Conservation (phyloP, 2,113 vertebrate genomes). For the Centrocercus urophasianus region DNA sequence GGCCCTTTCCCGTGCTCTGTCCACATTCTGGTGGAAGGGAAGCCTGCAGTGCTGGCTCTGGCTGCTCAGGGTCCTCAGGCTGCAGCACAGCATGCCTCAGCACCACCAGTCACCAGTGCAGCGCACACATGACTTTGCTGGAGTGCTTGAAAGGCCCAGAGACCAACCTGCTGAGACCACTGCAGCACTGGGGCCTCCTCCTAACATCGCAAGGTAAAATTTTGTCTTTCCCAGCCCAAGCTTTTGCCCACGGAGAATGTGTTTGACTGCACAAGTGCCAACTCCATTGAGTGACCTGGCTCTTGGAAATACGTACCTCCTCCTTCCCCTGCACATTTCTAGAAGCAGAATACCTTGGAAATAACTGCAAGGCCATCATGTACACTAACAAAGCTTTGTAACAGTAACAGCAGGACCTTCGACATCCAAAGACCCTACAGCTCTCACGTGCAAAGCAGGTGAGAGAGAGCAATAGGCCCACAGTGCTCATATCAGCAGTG, state of each 20-base stretch:
- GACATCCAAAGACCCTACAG: accelerated
- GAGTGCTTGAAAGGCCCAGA: background rate
- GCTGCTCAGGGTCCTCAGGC: background rate
- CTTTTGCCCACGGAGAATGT: background rate
- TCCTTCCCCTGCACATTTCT: accelerated
- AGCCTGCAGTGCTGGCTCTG: background rate
- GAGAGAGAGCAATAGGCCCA: background rate
- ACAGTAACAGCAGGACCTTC: background rate
- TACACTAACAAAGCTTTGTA: background rate
- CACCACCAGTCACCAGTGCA: background rate
- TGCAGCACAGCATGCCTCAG: background rate
- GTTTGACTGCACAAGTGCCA: background rate
- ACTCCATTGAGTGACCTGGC: too few species aligned
- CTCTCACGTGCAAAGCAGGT: background rate
- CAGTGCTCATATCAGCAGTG: background rate
- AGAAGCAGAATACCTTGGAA: background rate
- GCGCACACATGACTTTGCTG: background rate
- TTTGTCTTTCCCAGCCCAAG: background rate
- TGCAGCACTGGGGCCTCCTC: background rate
- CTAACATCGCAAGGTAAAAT: background rate
- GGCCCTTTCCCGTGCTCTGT: background rate
- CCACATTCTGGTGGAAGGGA: background rate
- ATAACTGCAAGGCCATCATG: background rate
- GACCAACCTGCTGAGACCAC: background rate
- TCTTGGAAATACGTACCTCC: accelerated